Percentiles rank a stretch among this genome's conserved stretches.
phyloP scores from a whole-genome alignment of 2,888 invertebrate species.

The Tipula unca region DNA sequence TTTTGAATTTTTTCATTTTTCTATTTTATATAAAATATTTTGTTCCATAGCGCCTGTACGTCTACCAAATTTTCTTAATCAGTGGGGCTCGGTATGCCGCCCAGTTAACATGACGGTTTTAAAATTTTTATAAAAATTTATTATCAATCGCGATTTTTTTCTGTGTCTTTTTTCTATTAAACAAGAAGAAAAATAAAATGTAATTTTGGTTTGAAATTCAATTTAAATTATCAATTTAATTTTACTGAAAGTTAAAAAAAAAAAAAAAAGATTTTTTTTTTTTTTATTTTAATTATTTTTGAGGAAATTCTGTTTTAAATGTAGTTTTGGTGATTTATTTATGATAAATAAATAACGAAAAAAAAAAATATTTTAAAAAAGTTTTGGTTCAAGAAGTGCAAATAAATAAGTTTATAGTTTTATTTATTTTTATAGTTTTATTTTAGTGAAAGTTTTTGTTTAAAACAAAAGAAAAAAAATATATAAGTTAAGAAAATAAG shows the following conservation, averaged over 20 bases:
- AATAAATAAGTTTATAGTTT: background rate
- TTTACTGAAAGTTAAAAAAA: background rate
- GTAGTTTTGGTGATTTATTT: background rate
- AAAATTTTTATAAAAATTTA: slow-evolving; percentile 15
- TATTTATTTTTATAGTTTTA: background rate
- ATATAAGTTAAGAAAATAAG: background rate
- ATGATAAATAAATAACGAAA: background rate
- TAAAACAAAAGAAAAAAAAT: background rate
- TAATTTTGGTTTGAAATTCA: background rate
- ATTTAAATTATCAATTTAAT: background rate
- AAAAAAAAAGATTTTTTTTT: background rate
- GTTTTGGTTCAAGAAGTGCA: background rate
- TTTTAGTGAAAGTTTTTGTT: background rate
- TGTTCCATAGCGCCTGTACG: slow-evolving; percentile 15
- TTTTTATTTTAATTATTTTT: too few species aligned
- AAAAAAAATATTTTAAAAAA: background rate
- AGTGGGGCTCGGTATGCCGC: slow-evolving; percentile 18
- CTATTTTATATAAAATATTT: background rate
- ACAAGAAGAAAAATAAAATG: background rate
- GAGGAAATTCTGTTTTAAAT: background rate
- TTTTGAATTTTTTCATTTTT: background rate
- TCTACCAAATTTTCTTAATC: slow-evolving; percentile 16
- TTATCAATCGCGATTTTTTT: background rate
- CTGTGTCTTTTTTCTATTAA: background rate
- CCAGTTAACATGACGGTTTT: slow-evolving; percentile 1